phyloP scores from a whole-genome alignment of 2,888 invertebrate species.

The Actias luna region DNA sequence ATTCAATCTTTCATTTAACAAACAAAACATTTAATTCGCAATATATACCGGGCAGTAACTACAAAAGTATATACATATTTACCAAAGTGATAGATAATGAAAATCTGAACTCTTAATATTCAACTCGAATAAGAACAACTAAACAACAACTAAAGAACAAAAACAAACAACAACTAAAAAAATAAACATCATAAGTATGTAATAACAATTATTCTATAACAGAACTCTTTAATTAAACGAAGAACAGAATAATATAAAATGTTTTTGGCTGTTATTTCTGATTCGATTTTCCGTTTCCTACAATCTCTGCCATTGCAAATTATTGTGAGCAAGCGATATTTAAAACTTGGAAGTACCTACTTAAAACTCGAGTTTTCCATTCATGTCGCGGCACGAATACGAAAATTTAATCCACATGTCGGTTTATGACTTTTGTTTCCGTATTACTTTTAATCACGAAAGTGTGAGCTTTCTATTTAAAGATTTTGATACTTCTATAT shows the following conservation, averaged over 20 bases:
- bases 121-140: too few species aligned
- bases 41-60: too few species aligned
- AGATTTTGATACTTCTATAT: background rate
- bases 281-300: background rate
- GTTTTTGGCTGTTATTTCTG: background rate
- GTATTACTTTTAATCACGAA: background rate
- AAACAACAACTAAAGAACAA: constrained; percentile 8
- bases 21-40: too few species aligned
- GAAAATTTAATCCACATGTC: background rate
- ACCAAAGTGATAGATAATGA: too few species aligned
- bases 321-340: constrained; percentile 10
- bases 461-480: background rate
- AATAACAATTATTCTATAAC: background rate
- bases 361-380: constrained; percentile 11
- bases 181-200: background rate
- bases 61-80: too few species aligned
- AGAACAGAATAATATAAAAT: background rate
- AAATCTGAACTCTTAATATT: too few species aligned
- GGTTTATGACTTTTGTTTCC: background rate
- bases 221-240: background rate
- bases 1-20: too few species aligned
- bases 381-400: background rate
- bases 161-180: background rate
- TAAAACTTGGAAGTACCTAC: constrained; percentile 18
- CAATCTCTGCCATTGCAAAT: constrained; percentile 7